phyloP scores from a whole-genome alignment of 2,797 vertebrate genomes.

The Sebastes oblongus region DNA sequence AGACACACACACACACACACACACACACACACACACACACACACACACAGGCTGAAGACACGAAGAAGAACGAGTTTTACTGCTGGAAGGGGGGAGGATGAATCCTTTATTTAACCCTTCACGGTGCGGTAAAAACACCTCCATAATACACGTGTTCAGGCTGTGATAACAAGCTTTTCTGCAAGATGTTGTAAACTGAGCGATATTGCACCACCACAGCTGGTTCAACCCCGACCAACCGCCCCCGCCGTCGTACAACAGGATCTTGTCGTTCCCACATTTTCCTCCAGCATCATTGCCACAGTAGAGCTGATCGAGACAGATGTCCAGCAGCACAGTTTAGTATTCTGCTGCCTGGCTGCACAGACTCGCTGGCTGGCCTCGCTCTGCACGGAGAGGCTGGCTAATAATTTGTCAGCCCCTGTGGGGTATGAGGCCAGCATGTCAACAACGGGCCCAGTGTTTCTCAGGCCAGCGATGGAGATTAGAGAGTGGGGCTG shows the following conservation, averaged over 20 bases:
- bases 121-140: slow-evolving; percentile 53
- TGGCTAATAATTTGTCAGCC: slow-evolving; percentile 84
- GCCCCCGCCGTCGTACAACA: slow-evolving; percentile 8
- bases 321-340: slow-evolving; percentile 58
- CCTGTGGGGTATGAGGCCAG: slow-evolving; percentile 79
- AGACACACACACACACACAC: slow-evolving; percentile 1
- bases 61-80: slow-evolving; percentile 85
- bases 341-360: slow-evolving; percentile 52
- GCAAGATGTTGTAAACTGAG: slow-evolving; percentile 21
- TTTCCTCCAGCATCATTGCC: slow-evolving; percentile 45
- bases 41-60: slow-evolving; percentile 57
- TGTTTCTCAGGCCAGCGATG: slow-evolving; percentile 78
- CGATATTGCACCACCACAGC: slow-evolving; percentile 38
- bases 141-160: slow-evolving; percentile 5
- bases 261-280: slow-evolving; percentile 49
- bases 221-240: slow-evolving; percentile 32
- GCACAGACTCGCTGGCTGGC: slow-evolving; percentile 40
- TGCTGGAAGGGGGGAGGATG: slow-evolving; percentile 77
- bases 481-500: slow-evolving; percentile 77
- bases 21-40: slow-evolving; percentile 48
- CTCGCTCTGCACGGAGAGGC: slow-evolving; percentile 61
- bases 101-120: slow-evolving; percentile 79
- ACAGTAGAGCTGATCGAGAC: slow-evolving; percentile 51
- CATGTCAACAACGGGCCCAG: slow-evolving; percentile 80
- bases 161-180: slow-evolving; percentile 7